Conservation (phyloP, 2,888 invertebrate species). For the Aphodius sticticus region DNA sequence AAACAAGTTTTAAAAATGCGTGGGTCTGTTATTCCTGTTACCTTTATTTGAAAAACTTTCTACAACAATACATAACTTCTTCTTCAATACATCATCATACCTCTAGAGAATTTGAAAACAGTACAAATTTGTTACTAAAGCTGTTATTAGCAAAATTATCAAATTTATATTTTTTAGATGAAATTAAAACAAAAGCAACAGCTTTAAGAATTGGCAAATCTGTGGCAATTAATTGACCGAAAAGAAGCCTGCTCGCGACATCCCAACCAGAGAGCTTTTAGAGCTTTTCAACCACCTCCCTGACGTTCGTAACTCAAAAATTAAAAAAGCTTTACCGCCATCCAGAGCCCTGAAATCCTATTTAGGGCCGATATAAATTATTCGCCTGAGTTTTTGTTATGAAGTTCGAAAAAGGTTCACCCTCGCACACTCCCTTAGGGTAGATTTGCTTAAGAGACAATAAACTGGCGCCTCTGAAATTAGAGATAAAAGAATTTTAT, state of each 20-base stretch:
- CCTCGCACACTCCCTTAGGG: not conserved
- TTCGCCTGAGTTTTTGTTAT: not conserved
- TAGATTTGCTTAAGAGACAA: not conserved
- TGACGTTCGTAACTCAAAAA: not conserved
- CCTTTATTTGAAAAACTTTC: too few relatives aligned
- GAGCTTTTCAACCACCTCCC: not conserved
- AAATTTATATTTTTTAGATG: too few relatives aligned
- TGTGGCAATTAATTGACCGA: not conserved
- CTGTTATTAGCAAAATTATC: too few relatives aligned
- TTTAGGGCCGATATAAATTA: not conserved
- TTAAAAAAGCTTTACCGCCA: not conserved
- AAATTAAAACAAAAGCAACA: too few relatives aligned
- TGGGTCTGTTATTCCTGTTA: too few relatives aligned
- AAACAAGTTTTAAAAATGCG: too few relatives aligned
- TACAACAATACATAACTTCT: too few relatives aligned
- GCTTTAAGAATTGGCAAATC: not conserved
- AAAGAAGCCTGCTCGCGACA: not conserved
- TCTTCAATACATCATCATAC: too few relatives aligned
- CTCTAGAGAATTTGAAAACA: too few relatives aligned
- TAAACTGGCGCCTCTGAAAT: not conserved
- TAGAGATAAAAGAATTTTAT: not conserved
- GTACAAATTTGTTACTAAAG: too few relatives aligned
- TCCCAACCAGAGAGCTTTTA: not conserved
- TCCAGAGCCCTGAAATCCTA: not conserved
- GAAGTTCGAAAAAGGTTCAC: not conserved